Evolutionary conservation across 92 coral and sea anemone genomes (phyloP).

Genomic region (Pocillopora grandis): DNA sequence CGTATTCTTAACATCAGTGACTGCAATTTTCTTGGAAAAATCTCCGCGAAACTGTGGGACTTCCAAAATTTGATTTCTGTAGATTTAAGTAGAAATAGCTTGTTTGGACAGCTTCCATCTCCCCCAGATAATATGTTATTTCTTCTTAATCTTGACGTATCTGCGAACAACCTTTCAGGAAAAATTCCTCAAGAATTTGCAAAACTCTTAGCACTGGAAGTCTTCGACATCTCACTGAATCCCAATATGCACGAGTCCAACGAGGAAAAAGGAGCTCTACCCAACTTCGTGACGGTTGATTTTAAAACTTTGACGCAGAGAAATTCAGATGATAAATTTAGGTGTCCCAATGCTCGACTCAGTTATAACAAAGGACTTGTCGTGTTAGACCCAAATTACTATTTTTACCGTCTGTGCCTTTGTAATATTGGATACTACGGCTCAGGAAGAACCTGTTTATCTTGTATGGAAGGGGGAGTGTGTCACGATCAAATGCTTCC

Average conservation of each 20-base stretch:
- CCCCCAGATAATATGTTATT: slow-evolving; percentile 58
- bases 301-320: slow-evolving; percentile 39
- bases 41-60: slow-evolving; percentile 60
- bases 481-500: slow-evolving; percentile 48
- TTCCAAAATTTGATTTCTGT: slow-evolving; percentile 59
- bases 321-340: slow-evolving; percentile 39
- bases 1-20: slow-evolving; percentile 71
- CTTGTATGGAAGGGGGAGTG: slow-evolving; percentile 68
- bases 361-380: slow-evolving; percentile 63
- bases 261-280: slow-evolving; percentile 41
- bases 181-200: slow-evolving; percentile 61
- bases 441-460: slow-evolving; percentile 42
- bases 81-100: slow-evolving; percentile 47
- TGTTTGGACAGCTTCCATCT: slow-evolving; percentile 55
- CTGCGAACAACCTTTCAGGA: slow-evolving; percentile 61
- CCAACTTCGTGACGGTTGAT: slow-evolving; percentile 62
- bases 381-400: slow-evolving; percentile 69
- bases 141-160: slow-evolving; percentile 58
- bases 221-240: slow-evolving; percentile 64
- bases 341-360: slow-evolving; percentile 73
- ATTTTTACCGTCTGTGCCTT: slow-evolving; percentile 64
- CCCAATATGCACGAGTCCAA: slow-evolving; percentile 34
- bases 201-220: slow-evolving; percentile 56
- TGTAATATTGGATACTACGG: slow-evolving; percentile 79
- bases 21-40: slow-evolving; percentile 55